Conservation (phyloP, 1,140 invertebrate genomes). For the Alviniconcha marisindica region DNA sequence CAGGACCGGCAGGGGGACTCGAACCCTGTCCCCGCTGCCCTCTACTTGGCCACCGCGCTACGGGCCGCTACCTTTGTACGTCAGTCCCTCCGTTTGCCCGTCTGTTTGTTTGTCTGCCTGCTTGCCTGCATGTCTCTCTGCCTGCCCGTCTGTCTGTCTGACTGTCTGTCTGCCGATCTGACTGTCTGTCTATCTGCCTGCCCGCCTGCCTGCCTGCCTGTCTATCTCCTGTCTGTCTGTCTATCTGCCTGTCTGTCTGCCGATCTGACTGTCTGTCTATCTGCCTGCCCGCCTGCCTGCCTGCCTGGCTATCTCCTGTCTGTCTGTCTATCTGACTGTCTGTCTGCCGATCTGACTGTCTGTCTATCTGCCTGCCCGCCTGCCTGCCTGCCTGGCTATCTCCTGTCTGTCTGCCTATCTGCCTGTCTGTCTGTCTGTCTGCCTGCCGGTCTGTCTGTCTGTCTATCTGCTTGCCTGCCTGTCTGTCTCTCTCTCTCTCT, state of each 20-base stretch:
- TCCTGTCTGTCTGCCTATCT: not conserved
- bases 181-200: too few species aligned
- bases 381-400: not conserved
- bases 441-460: constrained; percentile 1
- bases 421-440: not conserved
- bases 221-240: not conserved
- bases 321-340: too few species aligned
- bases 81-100: not conserved
- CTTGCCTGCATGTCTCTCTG: not conserved
- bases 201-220: too few species aligned
- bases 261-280: too few species aligned
- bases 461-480: not conserved
- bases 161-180: too few species aligned
- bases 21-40: not conserved
- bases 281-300: too few species aligned
- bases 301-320: too few species aligned
- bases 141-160: too few species aligned
- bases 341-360: too few species aligned
- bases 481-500: not conserved
- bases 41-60: not conserved
- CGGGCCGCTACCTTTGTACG: not conserved
- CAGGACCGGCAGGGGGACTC: too few species aligned
- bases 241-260: too few species aligned
- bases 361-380: not conserved
- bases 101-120: not conserved